These are phyloP conservation scores for Panorpa germanica DNA, from an alignment of 2,888 invertebrate species.

Conservation along the genomic window DNA sequence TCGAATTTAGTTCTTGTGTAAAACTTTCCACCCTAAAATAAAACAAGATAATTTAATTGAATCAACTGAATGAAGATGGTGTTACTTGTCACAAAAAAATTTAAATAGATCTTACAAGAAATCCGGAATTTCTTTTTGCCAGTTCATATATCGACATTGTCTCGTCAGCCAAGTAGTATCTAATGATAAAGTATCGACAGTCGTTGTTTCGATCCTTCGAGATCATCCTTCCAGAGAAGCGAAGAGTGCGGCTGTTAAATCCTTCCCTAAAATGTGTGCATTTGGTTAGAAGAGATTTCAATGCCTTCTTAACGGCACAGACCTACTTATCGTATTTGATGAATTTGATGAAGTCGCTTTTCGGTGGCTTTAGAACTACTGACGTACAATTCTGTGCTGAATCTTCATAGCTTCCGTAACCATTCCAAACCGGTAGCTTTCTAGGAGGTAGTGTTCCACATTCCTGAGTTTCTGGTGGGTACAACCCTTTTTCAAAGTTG, in stretches of 20 bases:
- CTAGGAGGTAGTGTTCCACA: conserved; percentile 22
- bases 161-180: conserved; percentile 66
- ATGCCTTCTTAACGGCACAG: conserved; percentile 9
- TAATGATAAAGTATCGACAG: conserved; percentile 57
- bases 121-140: conserved; percentile 52
- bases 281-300: conserved; percentile 6
- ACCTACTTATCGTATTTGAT: conserved; percentile 58
- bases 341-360: conserved; percentile 62
- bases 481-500: conserved; percentile 38
- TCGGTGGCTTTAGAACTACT: conserved; percentile 59
- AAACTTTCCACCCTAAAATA: conserved; percentile 37
- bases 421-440: conserved; percentile 72
- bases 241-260: conserved; percentile 53
- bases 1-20: conserved; percentile 47
- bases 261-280: conserved; percentile 33
- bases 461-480: conserved; percentile 16
- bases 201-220: conserved; percentile 45
- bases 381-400: conserved; percentile 73
- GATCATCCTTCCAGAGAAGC: conserved; percentile 62
- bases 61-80: background rate
- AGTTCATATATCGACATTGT: conserved; percentile 69
- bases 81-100: background rate
- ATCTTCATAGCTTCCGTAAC: conserved; percentile 77
- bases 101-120: conserved; percentile 17
- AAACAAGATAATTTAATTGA: conserved; percentile 2